Evolutionary conservation across 2,113 vertebrate species (phyloP).

Genomic region (Cavia porcellus): DNA sequence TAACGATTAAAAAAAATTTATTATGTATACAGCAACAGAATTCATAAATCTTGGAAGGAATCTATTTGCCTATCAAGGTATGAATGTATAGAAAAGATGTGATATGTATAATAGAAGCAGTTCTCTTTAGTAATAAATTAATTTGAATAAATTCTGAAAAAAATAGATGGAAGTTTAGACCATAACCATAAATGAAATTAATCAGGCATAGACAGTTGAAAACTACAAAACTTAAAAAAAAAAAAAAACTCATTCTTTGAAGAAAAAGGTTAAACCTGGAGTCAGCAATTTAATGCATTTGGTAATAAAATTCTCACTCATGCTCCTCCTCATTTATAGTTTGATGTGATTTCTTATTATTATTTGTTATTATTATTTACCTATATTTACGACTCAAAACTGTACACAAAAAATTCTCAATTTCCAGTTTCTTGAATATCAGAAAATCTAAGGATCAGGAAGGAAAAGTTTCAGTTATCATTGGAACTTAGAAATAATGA

Average conservation of each 20-base stretch:
- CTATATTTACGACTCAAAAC: not conserved
- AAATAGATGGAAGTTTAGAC: not conserved
- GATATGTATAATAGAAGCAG: not conserved
- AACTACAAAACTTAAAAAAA: not conserved
- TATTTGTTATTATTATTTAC: not conserved
- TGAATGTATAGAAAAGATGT: not conserved
- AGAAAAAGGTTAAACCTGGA: not conserved
- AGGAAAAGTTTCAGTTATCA: not conserved
- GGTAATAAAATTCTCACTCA: not conserved
- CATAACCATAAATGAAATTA: not conserved
- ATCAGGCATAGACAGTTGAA: not conserved
- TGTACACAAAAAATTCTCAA: not conserved
- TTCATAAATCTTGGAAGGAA: not conserved
- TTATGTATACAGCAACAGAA: not conserved
- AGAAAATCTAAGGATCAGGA: not conserved
- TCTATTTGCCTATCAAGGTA: not conserved
- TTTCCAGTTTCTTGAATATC: not conserved
- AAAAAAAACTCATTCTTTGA: not conserved
- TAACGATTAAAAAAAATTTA: not conserved
- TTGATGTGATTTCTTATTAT: not conserved
- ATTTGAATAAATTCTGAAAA: not conserved
- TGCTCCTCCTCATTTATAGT: not conserved
- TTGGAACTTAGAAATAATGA: not conserved
- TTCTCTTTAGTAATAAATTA: not conserved
- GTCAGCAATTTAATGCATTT: not conserved